Conservation (phyloP, 2,797 vertebrate genomes). For the Betta splendens region DNA sequence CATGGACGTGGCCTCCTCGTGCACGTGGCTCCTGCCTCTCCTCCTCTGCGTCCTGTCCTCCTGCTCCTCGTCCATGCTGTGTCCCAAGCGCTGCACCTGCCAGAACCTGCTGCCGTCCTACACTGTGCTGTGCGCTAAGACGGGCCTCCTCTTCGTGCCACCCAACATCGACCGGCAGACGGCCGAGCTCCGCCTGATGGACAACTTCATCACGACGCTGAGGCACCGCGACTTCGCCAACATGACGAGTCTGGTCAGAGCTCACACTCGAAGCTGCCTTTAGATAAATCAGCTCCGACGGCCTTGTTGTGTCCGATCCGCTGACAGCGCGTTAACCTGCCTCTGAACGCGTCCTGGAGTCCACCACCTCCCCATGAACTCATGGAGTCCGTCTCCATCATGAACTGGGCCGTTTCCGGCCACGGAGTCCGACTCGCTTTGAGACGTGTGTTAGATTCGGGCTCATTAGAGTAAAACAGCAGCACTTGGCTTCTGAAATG, state of each 20-base stretch:
- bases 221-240: slow-evolving; percentile 90
- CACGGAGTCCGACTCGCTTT: too few species aligned
- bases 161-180: slow-evolving; percentile 91
- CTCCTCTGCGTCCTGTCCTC: slow-evolving; percentile 47
- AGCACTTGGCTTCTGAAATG: neutral
- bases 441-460: too few species aligned
- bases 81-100: slow-evolving; percentile 92
- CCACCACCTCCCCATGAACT: too few species aligned
- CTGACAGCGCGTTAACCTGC: too few species aligned
- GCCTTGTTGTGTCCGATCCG: too few species aligned
- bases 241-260: slow-evolving; percentile 87
- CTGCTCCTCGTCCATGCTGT: slow-evolving; percentile 80
- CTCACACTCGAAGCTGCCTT: too few species aligned
- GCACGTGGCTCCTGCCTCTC: slow-evolving; percentile 25
- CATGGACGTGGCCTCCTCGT: slow-evolving; percentile 53
- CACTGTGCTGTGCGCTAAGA: slow-evolving; percentile 91
- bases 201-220: slow-evolving; percentile 93
- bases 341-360: too few species aligned
- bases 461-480: neutral
- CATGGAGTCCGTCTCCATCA: too few species aligned
- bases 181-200: slow-evolving; percentile 89
- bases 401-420: too few species aligned
- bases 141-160: slow-evolving; percentile 90
- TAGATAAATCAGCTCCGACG: too few species aligned
- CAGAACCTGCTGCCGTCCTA: slow-evolving; percentile 91